phyloP scores from a whole-genome alignment of 1,140 invertebrate species.

The Globodera rostochiensis region DNA sequence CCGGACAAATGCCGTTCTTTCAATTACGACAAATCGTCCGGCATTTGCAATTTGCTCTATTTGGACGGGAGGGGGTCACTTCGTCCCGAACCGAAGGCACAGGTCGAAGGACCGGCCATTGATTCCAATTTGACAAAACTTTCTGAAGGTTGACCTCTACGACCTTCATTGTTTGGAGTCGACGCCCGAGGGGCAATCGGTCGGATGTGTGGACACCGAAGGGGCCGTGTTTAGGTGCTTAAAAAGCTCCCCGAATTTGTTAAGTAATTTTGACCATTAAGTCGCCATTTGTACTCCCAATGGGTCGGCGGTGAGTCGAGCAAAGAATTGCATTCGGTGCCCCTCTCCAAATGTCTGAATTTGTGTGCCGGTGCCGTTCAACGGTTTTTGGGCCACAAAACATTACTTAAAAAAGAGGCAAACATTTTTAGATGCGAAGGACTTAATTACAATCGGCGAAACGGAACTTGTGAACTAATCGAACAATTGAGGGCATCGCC shows the following conservation, averaged over 20 bases:
- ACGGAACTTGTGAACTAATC: constrained; percentile 58
- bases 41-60: constrained; percentile 61
- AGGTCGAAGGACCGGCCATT: background rate
- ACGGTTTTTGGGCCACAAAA: constrained; percentile 14
- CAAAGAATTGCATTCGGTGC: constrained; percentile 49
- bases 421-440: constrained; percentile 51
- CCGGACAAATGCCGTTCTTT: constrained; percentile 65
- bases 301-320: constrained; percentile 47
- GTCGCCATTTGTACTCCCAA: constrained; percentile 59
- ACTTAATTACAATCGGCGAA: constrained; percentile 66
- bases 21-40: constrained; percentile 61
- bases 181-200: constrained; percentile 20
- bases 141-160: constrained; percentile 51
- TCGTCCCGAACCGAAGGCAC: constrained; percentile 57
- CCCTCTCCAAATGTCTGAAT: constrained; percentile 59
- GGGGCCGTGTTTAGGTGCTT: constrained; percentile 32
- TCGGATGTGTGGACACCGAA: constrained; percentile 27
- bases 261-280: constrained; percentile 10
- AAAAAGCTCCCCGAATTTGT: background rate
- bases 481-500: constrained; percentile 20
- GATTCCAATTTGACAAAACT: background rate
- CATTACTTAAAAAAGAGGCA: background rate
- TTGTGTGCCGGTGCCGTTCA: constrained; percentile 44
- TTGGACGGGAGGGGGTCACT: constrained; percentile 61
- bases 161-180: constrained; percentile 59